Conservation (phyloP, 2,888 invertebrate species). For the Hyles lineata region DNA sequence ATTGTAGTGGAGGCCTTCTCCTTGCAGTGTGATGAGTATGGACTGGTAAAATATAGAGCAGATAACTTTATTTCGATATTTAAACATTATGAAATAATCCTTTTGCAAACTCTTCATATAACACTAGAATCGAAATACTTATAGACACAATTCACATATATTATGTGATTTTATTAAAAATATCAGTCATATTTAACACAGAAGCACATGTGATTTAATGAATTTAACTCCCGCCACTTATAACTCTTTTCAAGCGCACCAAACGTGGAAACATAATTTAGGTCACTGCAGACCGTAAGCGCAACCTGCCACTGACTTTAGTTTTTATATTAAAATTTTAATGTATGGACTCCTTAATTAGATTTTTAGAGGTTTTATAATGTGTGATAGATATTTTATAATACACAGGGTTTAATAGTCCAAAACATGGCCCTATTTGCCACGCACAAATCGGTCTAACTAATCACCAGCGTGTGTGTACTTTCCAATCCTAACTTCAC, state of each 20-base stretch:
- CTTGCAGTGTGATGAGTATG: no score
- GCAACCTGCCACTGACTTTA: slow-evolving; percentile 6
- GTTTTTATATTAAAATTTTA: neutral
- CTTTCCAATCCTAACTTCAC: no score
- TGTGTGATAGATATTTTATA: neutral
- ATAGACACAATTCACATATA: neutral
- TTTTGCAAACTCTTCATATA: no score
- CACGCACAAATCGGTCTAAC: no score
- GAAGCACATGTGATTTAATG: slow-evolving; percentile 3
- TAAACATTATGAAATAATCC: no score
- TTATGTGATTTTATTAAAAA: neutral
- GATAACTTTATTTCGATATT: no score
- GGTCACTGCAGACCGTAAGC: slow-evolving; percentile 41
- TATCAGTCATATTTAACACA: slow-evolving; percentile 4
- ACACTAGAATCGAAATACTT: no score
- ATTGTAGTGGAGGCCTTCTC: no score
- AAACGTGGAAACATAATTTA: slow-evolving; percentile 34
- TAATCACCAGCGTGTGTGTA: no score
- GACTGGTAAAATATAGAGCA: no score
- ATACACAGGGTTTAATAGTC: no score
- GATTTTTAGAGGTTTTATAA: neutral
- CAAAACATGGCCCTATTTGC: no score
- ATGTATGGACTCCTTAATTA: slow-evolving; percentile 4
- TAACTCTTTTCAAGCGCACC: slow-evolving; percentile 39
- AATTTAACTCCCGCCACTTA: slow-evolving; percentile 29